Evolutionary conservation across 2,797 vertebrate genomes (phyloP).

Genomic region (Scyliorhinus canicula): DNA sequence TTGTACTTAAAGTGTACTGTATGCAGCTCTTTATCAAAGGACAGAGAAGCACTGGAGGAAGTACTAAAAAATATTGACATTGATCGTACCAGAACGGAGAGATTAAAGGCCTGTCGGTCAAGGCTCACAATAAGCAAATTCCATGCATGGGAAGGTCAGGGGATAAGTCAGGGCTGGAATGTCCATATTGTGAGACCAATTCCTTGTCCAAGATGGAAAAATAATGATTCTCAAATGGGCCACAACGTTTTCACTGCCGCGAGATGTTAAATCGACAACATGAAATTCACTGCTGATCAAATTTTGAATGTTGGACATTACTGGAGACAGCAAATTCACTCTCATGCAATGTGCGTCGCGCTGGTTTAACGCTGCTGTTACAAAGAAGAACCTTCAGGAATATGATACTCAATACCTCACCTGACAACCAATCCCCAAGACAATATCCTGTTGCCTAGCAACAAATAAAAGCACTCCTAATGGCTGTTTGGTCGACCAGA

Average conservation of each 20-base stretch:
- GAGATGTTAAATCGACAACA: background rate
- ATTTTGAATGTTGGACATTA: background rate
- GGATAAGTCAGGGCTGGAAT: background rate
- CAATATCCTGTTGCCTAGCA: background rate
- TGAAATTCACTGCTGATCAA: background rate
- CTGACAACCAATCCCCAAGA: background rate
- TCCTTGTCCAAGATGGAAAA: background rate
- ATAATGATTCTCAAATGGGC: background rate
- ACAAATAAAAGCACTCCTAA: background rate
- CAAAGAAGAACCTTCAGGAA: background rate
- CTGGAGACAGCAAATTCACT: background rate
- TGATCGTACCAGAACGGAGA: too few relatives aligned
- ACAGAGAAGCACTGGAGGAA: background rate
- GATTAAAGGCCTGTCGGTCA: background rate
- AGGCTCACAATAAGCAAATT: background rate
- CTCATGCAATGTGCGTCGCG: background rate
- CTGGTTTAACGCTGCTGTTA: background rate
- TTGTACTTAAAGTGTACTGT: background rate
- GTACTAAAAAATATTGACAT: background rate
- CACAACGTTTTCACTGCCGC: background rate
- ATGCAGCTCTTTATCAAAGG: background rate
- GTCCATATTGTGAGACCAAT: background rate
- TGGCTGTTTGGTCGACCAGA: too few relatives aligned
- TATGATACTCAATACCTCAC: background rate
- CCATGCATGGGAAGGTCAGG: background rate